Conservation (phyloP, 2,888 invertebrate genomes). For the Eupithecia centaureata region DNA sequence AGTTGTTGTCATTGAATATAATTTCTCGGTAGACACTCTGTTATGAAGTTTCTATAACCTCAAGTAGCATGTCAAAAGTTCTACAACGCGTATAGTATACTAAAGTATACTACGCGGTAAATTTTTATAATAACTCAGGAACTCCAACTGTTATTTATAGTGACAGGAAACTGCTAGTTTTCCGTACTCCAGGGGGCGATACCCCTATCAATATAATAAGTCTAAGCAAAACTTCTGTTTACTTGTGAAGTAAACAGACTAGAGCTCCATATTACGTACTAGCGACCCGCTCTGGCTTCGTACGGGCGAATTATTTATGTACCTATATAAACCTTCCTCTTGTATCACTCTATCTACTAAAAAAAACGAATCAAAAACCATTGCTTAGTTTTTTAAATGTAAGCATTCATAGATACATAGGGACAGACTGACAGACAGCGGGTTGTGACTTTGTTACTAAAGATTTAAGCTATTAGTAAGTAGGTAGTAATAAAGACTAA, state of each 20-base stretch:
- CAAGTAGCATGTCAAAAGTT: slow-evolving; percentile 7
- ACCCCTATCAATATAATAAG: background rate
- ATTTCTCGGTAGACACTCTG: background rate
- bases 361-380: too few species aligned
- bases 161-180: background rate
- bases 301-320: too few species aligned
- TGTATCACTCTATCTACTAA: too few species aligned
- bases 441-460: too few species aligned
- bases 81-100: too few species aligned
- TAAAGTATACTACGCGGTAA: background rate
- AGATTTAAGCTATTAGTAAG: too few species aligned
- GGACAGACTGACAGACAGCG: too few species aligned
- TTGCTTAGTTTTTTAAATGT: too few species aligned
- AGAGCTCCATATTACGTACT: background rate
- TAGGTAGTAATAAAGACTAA: too few species aligned
- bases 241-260: background rate
- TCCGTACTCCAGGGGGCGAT: background rate
- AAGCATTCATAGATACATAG: too few species aligned
- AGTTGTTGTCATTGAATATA: background rate
- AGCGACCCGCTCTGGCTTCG: too few species aligned
- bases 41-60: background rate
- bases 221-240: background rate
- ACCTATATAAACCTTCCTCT: too few species aligned
- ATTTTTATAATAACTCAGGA: slow-evolving; percentile 8
- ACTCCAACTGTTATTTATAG: slow-evolving; percentile 4